Conservation (phyloP, 2,113 vertebrate genomes). For the Lycocorax pyrrhopterus region DNA sequence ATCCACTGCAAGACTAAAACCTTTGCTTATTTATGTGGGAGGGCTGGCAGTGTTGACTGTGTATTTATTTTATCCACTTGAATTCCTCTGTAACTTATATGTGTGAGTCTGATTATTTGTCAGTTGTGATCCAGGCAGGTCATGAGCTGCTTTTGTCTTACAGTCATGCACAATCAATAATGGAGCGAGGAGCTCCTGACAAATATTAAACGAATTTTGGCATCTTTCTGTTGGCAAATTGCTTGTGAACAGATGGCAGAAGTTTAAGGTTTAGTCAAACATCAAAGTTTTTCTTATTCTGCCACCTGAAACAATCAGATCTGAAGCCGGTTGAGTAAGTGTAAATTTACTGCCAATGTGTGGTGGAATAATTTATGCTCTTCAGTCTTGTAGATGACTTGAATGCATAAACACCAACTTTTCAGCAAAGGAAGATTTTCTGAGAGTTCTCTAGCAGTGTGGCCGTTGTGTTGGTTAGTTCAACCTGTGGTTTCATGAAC, state of each 20-base stretch:
- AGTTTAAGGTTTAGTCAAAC: constrained; percentile 17
- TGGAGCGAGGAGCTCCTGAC: neutral
- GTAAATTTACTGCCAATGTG: neutral
- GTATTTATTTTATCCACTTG: neutral
- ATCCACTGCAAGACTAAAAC: neutral
- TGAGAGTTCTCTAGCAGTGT: neutral
- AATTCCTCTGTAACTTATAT: neutral
- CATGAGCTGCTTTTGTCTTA: neutral
- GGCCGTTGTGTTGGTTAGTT: neutral
- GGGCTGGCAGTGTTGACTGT: neutral
- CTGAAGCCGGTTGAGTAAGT: neutral
- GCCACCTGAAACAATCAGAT: constrained; percentile 21
- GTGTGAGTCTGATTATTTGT: neutral
- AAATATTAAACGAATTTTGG: neutral
- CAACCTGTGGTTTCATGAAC: neutral
- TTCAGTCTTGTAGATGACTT: neutral
- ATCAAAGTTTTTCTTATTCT: neutral
- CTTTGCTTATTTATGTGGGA: neutral
- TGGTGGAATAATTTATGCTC: neutral
- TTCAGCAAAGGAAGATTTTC: neutral
- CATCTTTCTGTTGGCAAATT: constrained; percentile 1
- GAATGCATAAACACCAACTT: neutral
- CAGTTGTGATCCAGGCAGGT: neutral
- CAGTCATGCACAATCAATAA: neutral
- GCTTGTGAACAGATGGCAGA: constrained; percentile 22